Conservation (phyloP, 2,888 invertebrate species). For the Lithophane socia region DNA sequence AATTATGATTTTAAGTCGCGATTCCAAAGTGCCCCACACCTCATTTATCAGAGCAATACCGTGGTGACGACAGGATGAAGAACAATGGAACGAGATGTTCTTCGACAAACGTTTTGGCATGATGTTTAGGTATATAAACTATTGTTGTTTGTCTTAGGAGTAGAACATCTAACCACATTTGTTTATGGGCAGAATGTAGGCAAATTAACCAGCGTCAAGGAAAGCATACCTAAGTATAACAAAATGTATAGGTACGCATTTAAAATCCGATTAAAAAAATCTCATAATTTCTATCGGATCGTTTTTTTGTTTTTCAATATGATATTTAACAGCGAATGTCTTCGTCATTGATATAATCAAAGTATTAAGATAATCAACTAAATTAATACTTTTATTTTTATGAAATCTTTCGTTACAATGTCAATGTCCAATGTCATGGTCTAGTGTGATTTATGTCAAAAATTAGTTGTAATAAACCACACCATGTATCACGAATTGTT, state of each 20-base stretch:
- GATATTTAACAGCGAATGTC: constrained; percentile 19
- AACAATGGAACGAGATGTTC: constrained; percentile 36
- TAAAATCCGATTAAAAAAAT: constrained; percentile 23
- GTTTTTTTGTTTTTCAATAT: constrained; percentile 20
- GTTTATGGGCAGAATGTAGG: constrained; percentile 19
- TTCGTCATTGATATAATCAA: constrained; percentile 17
- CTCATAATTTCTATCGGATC: neutral
- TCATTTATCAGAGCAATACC: constrained; percentile 37
- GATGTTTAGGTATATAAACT: constrained; percentile 16
- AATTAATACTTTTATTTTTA: constrained; percentile 1
- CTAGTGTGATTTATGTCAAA: neutral
- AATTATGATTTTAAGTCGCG: constrained; percentile 53
- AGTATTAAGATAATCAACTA: constrained; percentile 14
- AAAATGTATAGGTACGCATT: constrained; percentile 14
- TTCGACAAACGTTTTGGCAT: constrained; percentile 22
- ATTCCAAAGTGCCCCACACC: constrained; percentile 29
- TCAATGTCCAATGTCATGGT: constrained; percentile 15
- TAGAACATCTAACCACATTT: constrained; percentile 24
- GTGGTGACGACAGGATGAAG: neutral
- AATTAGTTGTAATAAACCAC: constrained; percentile 1
- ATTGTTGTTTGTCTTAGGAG: constrained; percentile 23
- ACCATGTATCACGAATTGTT: constrained; percentile 46
- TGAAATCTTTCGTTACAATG: constrained; percentile 14
- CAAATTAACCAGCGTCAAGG: constrained; percentile 31
- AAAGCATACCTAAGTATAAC: constrained; percentile 12